phyloP scores from a whole-genome alignment of 2,888 invertebrate species.

The Synanthedon andrenaeformis region DNA sequence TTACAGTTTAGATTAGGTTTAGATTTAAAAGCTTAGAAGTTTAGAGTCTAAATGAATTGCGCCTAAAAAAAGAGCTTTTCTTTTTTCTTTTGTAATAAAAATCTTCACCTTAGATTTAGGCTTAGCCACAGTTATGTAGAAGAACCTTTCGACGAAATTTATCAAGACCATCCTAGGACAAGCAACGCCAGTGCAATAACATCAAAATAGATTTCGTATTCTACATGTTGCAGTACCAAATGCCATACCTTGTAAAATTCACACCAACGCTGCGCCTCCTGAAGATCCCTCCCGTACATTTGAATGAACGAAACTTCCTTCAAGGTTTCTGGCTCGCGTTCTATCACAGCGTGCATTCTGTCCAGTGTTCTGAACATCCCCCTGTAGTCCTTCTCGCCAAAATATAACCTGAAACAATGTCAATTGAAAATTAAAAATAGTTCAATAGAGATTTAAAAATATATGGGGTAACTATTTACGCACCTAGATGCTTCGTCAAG shows the following conservation, averaged over 20 bases:
- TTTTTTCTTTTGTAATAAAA: too few species aligned
- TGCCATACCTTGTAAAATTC: slow-evolving; percentile 78
- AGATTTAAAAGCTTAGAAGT: too few species aligned
- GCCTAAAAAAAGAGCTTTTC: too few species aligned
- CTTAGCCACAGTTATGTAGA: too few species aligned
- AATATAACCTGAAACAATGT: slow-evolving; percentile 78
- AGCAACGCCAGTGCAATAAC: too few species aligned
- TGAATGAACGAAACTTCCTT: slow-evolving; percentile 98
- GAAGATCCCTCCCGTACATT: slow-evolving; percentile 94
- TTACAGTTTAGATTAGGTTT: too few species aligned
- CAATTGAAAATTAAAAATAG: neutral
- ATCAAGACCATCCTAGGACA: too few species aligned
- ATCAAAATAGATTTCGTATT: too few species aligned
- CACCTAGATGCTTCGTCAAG: slow-evolving; percentile 89
- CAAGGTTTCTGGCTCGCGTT: slow-evolving; percentile 92
- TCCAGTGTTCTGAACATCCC: slow-evolving; percentile 97
- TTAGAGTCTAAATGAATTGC: too few species aligned
- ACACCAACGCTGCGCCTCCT: slow-evolving; percentile 96
- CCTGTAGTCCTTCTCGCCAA: slow-evolving; percentile 94
- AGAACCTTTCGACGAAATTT: too few species aligned
- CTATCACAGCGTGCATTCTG: slow-evolving; percentile 93
- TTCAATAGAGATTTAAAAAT: neutral
- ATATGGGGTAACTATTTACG: neutral
- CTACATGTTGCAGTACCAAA: too few species aligned
- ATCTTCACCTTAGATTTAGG: too few species aligned